Conservation (phyloP, 2,888 invertebrate species). For the Neoascia interrupta region DNA sequence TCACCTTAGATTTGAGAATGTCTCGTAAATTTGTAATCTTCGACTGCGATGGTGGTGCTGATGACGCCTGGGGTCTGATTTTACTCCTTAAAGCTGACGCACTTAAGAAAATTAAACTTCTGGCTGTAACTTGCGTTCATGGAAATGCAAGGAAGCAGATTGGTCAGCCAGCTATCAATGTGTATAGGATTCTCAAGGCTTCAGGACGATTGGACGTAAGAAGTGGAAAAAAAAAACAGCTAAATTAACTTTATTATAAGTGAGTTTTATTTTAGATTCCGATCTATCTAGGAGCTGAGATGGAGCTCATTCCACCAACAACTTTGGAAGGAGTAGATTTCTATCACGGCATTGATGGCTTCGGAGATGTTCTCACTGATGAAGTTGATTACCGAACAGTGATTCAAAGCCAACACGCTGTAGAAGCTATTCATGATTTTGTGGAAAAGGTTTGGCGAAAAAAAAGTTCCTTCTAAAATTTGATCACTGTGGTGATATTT, state of each 20-base stretch:
- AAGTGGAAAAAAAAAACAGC: constrained; percentile 39
- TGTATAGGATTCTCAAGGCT: constrained; percentile 84
- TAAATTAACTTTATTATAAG: neutral
- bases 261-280: constrained; percentile 72
- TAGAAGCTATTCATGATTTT: constrained; percentile 82
- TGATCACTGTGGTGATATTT: no score
- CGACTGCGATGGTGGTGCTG: constrained; percentile 84
- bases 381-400: constrained; percentile 76
- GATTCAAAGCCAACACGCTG: constrained; percentile 81
- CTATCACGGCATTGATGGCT: constrained; percentile 84
- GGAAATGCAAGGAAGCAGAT: constrained; percentile 86
- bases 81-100: constrained; percentile 81
- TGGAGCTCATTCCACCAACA: constrained; percentile 73
- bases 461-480: no score
- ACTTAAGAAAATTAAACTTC: constrained; percentile 75
- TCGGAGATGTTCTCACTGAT: constrained; percentile 83
- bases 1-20: neutral
- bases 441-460: constrained; percentile 82
- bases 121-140: constrained; percentile 87
- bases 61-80: constrained; percentile 84
- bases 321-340: constrained; percentile 25
- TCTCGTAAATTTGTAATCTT: constrained; percentile 79
- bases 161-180: constrained; percentile 85
- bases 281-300: constrained; percentile 71
- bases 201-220: constrained; percentile 83